phyloP scores from a whole-genome alignment of 2,797 vertebrate genomes.

The Neosilurus hyrtlii region DNA sequence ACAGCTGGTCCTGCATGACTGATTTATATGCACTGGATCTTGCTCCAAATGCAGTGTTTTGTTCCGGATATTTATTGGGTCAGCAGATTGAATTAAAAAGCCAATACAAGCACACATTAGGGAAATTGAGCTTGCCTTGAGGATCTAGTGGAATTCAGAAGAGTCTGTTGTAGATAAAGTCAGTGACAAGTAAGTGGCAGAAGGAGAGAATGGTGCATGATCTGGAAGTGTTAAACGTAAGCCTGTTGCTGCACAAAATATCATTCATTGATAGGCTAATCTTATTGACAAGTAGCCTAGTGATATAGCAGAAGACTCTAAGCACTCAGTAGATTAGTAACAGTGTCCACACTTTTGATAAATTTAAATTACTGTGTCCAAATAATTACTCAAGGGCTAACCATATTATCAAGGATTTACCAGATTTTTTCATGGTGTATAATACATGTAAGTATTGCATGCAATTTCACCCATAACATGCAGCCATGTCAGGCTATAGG shows the following conservation, averaged over 20 bases:
- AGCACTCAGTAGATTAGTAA: background rate
- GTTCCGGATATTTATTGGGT: conserved; percentile 9
- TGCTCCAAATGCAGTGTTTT: conserved; percentile 13
- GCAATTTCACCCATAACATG: background rate
- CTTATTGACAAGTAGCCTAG: too few species aligned
- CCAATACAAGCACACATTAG: conserved; percentile 37
- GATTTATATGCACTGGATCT: conserved; percentile 21
- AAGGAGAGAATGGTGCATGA: conserved; percentile 10
- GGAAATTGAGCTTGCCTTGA: conserved; percentile 32
- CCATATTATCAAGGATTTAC: background rate
- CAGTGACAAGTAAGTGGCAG: conserved; percentile 9
- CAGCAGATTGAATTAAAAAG: conserved; percentile 13
- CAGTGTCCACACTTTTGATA: background rate
- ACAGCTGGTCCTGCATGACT: conserved; percentile 12
- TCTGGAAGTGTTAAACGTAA: conserved; percentile 5
- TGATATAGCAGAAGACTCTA: background rate
- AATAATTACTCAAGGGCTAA: background rate
- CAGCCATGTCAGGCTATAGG: background rate
- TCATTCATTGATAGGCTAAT: conserved; percentile 5
- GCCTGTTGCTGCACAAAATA: background rate
- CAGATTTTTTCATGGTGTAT: background rate
- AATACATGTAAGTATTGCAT: background rate
- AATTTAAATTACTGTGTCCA: background rate
- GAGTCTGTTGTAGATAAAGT: conserved; percentile 17
- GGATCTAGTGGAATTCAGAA: background rate